Percentiles rank a stretch among this genome's conserved stretches.
Conservation (phyloP, 2,113 vertebrate species). For the Morone chrysops region DNA sequence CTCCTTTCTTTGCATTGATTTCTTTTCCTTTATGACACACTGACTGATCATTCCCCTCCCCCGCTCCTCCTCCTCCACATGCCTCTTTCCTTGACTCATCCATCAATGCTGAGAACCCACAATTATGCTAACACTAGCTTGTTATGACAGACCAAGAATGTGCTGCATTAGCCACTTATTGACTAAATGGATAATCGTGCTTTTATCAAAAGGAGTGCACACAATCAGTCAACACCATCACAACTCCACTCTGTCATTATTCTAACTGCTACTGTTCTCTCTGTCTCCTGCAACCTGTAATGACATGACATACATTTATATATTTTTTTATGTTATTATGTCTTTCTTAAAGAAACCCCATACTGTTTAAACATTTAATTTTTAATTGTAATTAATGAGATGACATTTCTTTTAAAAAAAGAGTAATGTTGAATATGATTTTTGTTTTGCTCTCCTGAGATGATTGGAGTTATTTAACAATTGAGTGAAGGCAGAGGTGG, state of each 20-base stretch:
- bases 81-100: conserved; percentile 41
- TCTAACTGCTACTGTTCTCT: neutral
- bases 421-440: too few species aligned
- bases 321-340: neutral
- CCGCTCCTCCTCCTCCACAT: neutral
- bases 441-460: too few species aligned
- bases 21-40: conserved; percentile 36
- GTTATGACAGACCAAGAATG: conserved; percentile 57
- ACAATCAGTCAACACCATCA: conserved; percentile 16
- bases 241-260: neutral
- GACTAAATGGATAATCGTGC: conserved; percentile 58
- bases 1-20: conserved; percentile 43
- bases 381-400: too few species aligned
- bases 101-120: conserved; percentile 46
- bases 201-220: conserved; percentile 23
- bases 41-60: conserved; percentile 28
- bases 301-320: neutral
- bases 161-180: conserved; percentile 48
- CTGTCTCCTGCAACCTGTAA: neutral
- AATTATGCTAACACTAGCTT: conserved; percentile 49
- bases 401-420: too few species aligned
- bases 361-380: too few species aligned
- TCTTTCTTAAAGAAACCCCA: neutral
- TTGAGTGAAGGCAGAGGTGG: too few species aligned
- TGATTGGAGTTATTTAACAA: too few species aligned